Base-by-base conservation (phyloP, 2,113 vertebrate species). In the Oriolus oriolus region DNA sequence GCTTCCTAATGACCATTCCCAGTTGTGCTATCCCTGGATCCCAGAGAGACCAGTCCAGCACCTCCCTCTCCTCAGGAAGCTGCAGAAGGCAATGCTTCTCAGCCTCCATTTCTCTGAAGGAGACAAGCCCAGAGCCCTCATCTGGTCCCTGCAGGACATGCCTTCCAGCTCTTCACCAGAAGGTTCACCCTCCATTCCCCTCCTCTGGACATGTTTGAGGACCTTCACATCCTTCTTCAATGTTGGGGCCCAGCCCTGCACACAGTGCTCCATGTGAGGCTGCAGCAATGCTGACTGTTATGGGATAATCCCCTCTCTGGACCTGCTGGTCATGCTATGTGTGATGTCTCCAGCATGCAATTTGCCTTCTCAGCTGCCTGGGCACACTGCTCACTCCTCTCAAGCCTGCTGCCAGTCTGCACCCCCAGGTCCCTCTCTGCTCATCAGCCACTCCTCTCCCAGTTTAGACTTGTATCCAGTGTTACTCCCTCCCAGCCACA, bases 1-100 rank as follows among this genome's bases (percentile, higher is more conserved):
- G 24, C n/a, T 84, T 74, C 37, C 66, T 63, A 6, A 74, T 26
- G 49, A 42, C 71, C 37, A 18, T 53, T 87, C 20, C 41, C n/a
- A 69, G 0, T 10, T 1, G 1, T 49, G 49, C n/a, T 44, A 20
- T 13, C n/a, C 11, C 23, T 53, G 31, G 9, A 59, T 44, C n/a
- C 42, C 50, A 84, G 44, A 44, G 12, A 84, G 50, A 75, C 60
- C 28, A 37, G 27, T 6, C 19, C 9, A 31, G 27, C 27, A 27
- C 35, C 24, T 80, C 84, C 31, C 23, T 69, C 33, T 84, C 50
- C 39, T 60, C 27, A 49, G 37, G 49, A 91, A 84, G 54, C n/a
- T 57, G 30, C 47, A 61, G 65, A 53, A 56, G 66, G 16, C 47
- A 66, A 35, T 13, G 16, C 14, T 33, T 41, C 27, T 59, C 59